Percentiles rank a stretch among this genome's conserved stretches.
Conservation (phyloP, 2,113 vertebrate genomes). For the Lynx canadensis region DNA sequence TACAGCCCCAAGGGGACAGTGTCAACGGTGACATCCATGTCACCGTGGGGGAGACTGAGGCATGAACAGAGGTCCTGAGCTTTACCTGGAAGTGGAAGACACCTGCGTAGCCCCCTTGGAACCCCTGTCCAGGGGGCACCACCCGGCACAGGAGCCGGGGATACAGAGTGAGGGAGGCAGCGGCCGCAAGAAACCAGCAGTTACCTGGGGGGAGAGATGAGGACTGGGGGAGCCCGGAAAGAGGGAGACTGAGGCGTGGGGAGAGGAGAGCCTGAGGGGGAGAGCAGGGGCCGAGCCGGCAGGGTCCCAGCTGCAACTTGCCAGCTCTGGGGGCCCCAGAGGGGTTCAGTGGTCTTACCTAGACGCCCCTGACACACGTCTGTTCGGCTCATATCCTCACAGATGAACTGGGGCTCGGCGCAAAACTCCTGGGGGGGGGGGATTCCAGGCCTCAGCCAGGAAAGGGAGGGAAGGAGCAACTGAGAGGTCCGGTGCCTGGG, state of each 20-base stretch:
- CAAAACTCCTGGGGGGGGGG: constrained; percentile 77
- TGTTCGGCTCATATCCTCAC: constrained; percentile 78
- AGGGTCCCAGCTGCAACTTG: neutral
- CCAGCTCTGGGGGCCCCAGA: neutral
- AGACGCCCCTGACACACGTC: constrained; percentile 82
- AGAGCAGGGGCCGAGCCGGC: neutral
- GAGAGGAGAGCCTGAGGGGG: rapidly evolving
- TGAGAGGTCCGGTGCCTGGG: neutral
- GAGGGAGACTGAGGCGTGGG: neutral
- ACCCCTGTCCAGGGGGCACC: constrained; percentile 77
- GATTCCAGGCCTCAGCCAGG: neutral
- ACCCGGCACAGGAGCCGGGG: constrained; percentile 75
- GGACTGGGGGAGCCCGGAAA: neutral
- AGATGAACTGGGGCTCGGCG: constrained; percentile 75
- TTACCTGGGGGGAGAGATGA: constrained; percentile 67
- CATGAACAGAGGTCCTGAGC: neutral
- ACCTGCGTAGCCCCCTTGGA: constrained; percentile 75
- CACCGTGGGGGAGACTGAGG: neutral
- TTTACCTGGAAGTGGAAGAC: constrained; percentile 85
- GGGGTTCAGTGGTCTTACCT: constrained; percentile 41
- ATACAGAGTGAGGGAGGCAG: constrained; percentile 79
- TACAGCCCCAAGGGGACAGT: neutral
- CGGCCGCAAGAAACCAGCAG: constrained; percentile 82
- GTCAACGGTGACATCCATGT: neutral
- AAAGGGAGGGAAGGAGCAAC: neutral